Percentiles rank a stretch among this genome's conserved stretches.
Conservation (phyloP, 2,888 invertebrate species). For the Ophion slaviceki region DNA sequence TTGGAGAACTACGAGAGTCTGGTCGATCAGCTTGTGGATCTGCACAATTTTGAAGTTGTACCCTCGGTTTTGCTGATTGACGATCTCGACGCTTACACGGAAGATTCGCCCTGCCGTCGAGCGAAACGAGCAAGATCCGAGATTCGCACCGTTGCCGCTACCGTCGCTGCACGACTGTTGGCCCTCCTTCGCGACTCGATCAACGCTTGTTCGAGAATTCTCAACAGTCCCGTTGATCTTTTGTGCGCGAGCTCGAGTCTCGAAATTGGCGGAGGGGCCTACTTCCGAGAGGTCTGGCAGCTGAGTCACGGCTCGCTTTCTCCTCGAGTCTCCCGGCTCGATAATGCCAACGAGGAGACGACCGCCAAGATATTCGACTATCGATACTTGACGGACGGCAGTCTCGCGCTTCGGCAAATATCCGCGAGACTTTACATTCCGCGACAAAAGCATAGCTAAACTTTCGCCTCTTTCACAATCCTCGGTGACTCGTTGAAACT, state of each 20-base stretch:
- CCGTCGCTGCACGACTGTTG: conserved; percentile 64
- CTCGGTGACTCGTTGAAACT: no score
- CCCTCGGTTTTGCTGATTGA: conserved; percentile 79
- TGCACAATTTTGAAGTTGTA: conserved; percentile 74
- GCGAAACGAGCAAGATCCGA: conserved; percentile 59
- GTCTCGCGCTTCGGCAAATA: conserved; percentile 71
- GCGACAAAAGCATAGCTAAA: no score
- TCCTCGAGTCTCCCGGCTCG: conserved; percentile 16
- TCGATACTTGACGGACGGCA: conserved; percentile 71
- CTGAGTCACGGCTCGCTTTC: conserved; percentile 10
- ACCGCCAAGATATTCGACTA: conserved; percentile 67
- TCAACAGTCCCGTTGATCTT: conserved; percentile 67
- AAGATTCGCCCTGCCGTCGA: conserved; percentile 47
- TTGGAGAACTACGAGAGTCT: conserved; percentile 75
- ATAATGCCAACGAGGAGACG: not conserved
- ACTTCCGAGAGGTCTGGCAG: conserved; percentile 70
- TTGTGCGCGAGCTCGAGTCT: conserved; percentile 62
- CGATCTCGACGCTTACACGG: conserved; percentile 75
- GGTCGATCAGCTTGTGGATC: conserved; percentile 72
- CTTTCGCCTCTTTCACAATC: no score
- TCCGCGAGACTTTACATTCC: conserved; percentile 5
- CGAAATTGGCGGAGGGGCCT: conserved; percentile 55
- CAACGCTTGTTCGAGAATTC: conserved; percentile 74
- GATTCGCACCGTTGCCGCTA: conserved; percentile 69
- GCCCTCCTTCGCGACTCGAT: conserved; percentile 74